Base-by-base conservation (phyloP, 2,888 invertebrate species). In the Blastobasis lacticolella region DNA sequence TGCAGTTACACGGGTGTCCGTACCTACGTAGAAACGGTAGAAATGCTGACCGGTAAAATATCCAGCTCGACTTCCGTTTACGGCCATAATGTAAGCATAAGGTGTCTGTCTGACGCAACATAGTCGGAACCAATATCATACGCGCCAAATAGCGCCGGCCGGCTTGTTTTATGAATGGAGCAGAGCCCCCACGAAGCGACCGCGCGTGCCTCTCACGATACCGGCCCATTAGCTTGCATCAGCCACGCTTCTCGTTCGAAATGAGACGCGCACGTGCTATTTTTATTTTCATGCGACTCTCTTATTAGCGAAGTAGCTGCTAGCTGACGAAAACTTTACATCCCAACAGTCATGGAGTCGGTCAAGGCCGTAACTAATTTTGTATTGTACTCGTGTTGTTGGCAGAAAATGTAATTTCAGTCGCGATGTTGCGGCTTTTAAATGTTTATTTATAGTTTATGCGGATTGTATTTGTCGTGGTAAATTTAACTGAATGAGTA, bases 171-270 rank as follows among this genome's bases (percentile, higher is more conserved):
- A 49, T 45, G 49, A 49, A 40, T 47, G 40, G 47, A 38, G 37
- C 36, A 5, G n/a, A 10, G 40, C 46, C n/a, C 49, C 46, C 23
- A 23, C 41, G 42, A 40, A 36, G 44, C 38, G 38, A 10, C 38
- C 38, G 44, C 53, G 49, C 51, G 49, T 54, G 50, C 52, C 47
- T 23, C 52, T 46, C 54, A 64, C 65, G 60, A 49, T 63, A 64
- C 40, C 48, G 52, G 9, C 56, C 42, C 45, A 48, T 46, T 48
- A 49, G 48, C 62, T 68, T 68, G 69, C 67, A 61, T 68, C 67
- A 68, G 61, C 65, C 62, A 53, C 6, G 43, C 46, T 45, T 47
- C 47, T 23, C 23, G 23, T 23, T 23, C 23, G 23, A 23, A 23
- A 1, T 23, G 23, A 23, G 50, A 43, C 23, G 40, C 4, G 46